Evolutionary conservation across 2,113 vertebrate species (phyloP).

Genomic region (Calidris pygmaea): DNA sequence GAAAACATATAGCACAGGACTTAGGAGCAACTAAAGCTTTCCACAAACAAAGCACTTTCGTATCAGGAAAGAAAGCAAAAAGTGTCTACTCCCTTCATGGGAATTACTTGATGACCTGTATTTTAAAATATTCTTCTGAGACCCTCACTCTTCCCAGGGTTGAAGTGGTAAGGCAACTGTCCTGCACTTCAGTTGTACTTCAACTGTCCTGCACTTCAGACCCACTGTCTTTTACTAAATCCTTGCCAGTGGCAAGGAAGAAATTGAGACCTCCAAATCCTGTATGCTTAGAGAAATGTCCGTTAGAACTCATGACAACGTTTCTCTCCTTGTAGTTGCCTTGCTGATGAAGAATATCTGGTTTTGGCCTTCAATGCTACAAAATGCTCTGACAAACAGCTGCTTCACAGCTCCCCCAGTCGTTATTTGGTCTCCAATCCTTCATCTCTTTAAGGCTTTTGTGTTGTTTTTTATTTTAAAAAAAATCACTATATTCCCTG

Average conservation of each 20-base stretch:
- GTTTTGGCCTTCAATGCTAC: not conserved
- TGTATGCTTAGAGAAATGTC: not conserved
- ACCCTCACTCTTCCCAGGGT: not conserved
- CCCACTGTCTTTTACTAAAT: not conserved
- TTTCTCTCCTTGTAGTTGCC: not conserved
- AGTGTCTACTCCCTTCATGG: not conserved
- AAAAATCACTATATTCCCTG: not conserved
- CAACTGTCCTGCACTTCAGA: too few species aligned
- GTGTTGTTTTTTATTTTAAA: not conserved
- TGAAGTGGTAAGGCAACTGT: not conserved
- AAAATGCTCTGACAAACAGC: not conserved
- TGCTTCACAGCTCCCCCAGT: not conserved
- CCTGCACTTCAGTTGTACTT: not conserved
- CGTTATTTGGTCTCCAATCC: not conserved
- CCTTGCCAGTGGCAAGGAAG: not conserved
- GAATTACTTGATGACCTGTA: not conserved
- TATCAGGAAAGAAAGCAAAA: not conserved
- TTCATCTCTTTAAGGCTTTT: not conserved
- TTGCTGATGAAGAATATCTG: not conserved
- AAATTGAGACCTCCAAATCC: not conserved
- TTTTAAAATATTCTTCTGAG: not conserved
- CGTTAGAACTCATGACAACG: not conserved
- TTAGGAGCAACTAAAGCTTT: not conserved
- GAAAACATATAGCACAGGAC: not conserved
- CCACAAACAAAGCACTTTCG: not conserved